These are phyloP conservation scores for Suncus etruscus DNA, from an alignment of 2,113 vertebrate species.

Conservation along the genomic window DNA sequence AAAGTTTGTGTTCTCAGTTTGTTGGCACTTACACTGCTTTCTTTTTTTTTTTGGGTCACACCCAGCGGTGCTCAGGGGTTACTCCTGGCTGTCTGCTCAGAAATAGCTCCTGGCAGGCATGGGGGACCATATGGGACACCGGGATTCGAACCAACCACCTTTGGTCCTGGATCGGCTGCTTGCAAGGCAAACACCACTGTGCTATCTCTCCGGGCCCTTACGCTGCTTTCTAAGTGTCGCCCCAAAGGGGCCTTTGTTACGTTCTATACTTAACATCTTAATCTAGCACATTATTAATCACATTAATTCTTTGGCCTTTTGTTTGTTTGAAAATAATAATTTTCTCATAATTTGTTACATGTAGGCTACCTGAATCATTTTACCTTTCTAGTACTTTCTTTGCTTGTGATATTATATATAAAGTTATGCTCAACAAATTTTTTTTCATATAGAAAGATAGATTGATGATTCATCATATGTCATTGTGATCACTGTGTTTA, in stretches of 20 bases:
- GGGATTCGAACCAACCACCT: no score
- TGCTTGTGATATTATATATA: background rate
- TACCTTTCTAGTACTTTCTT: background rate
- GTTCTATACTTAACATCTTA: background rate
- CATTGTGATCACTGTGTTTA: constrained; percentile 6
- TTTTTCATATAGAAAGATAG: background rate
- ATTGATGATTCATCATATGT: background rate
- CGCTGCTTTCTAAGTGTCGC: background rate
- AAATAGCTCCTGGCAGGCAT: no score
- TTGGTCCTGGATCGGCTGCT: no score
- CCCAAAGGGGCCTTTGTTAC: background rate
- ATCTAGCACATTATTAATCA: background rate
- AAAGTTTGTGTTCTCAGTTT: background rate
- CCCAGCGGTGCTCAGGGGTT: no score
- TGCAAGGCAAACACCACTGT: no score
- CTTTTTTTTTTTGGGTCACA: no score
- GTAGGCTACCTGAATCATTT: constrained; percentile 17
- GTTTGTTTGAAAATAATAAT: constrained; percentile 20
- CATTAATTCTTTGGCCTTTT: background rate
- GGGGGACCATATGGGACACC: no score
- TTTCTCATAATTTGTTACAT: background rate
- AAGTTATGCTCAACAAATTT: background rate
- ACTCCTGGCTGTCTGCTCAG: no score
- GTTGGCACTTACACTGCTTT: background rate
- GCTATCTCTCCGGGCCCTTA: no score